A percentile compares a stretch with the other conserved stretches of the same genome.
These are phyloP conservation scores for Eubasilissa splendida DNA, from an alignment of 2,888 invertebrate species.

Conservation along the genomic window DNA sequence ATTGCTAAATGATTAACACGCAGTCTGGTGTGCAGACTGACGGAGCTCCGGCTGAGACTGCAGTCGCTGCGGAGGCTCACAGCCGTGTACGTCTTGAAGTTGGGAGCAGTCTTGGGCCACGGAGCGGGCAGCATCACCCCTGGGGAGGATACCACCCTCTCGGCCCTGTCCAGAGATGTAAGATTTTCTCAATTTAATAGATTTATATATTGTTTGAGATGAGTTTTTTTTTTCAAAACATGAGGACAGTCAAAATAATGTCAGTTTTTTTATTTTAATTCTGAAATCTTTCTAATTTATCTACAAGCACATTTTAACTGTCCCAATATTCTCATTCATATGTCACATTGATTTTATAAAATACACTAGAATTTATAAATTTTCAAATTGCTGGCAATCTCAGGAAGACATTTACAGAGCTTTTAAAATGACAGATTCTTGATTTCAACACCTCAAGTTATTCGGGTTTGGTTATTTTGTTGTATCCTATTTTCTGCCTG, in stretches of 20 bases:
- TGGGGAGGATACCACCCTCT: constrained; percentile 64
- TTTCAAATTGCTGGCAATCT: too few relatives aligned
- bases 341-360: too few relatives aligned
- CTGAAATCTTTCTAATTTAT: neutral
- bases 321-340: too few relatives aligned
- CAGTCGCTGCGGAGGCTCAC: constrained; percentile 88
- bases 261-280: neutral
- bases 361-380: too few relatives aligned
- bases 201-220: neutral
- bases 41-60: constrained; percentile 84
- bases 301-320: neutral
- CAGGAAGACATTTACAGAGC: too few relatives aligned
- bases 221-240: neutral
- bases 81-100: constrained; percentile 85
- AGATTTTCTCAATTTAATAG: constrained; percentile 57
- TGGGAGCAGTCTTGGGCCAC: constrained; percentile 84
- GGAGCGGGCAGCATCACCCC: constrained; percentile 74
- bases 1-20: constrained; percentile 53
- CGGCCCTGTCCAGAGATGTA: constrained; percentile 68
- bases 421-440: too few relatives aligned
- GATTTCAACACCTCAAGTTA: too few relatives aligned
- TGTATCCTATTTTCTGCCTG: too few relatives aligned
- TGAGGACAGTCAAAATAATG: neutral
- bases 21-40: constrained; percentile 72
- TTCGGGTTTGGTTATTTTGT: too few relatives aligned